Base-by-base conservation (phyloP, 2,797 vertebrate genomes). In the Cercopithecus petaurista region DNA sequence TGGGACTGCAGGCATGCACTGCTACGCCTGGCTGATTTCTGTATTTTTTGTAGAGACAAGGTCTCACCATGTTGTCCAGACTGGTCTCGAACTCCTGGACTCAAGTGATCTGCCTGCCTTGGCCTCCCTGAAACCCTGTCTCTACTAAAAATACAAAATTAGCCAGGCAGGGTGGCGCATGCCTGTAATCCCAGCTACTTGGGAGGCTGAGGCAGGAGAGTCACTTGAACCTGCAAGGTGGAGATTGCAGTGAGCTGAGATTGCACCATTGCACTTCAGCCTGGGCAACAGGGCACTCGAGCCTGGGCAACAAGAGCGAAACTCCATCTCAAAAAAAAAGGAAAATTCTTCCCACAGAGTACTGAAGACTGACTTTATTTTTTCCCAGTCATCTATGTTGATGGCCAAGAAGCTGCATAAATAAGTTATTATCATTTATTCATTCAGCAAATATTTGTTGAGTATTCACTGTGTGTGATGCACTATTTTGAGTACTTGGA, bases 271-370 rank as follows among this genome's bases (percentile, higher is more conserved):
- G 7, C 33, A n/a, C 61, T 67, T 33, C 33, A 67, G 61, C 61
- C 61, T 67, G 61, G 30, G 30, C 30, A 67, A n/a, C 14, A n/a
- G 19, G 52, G 15, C 33, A 19, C 61, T 67, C 7, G 15, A 67
- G 33, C 61, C 61, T 67, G 61, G 30, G 61, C 33, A 67, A n/a
- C 61, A 67, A n/a, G 61, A 67, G 15, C 4, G 3, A n/a, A 67
- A 67, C 61, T n/a, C 61, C 15, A n/a, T 19, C 61, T n/a, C 33
- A 33, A 64, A 64, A 15, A 28, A 33, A 64, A 64, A n/a, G 61
- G 90, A 92, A 76, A 59, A 73, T 70, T 96, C 73, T 85, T 86
- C 70, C 72, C 67, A 22, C 12, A 88, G 57, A 92, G 30, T 90
- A 72, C 33, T 48, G 41, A 90, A 93, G 82, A 50, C 46, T 41